Percentiles rank a stretch among this genome's conserved stretches.
These are phyloP conservation scores for Gastracanthus pulcherrimus DNA, from an alignment of 2,888 invertebrate genomes.

Conservation along the genomic window DNA sequence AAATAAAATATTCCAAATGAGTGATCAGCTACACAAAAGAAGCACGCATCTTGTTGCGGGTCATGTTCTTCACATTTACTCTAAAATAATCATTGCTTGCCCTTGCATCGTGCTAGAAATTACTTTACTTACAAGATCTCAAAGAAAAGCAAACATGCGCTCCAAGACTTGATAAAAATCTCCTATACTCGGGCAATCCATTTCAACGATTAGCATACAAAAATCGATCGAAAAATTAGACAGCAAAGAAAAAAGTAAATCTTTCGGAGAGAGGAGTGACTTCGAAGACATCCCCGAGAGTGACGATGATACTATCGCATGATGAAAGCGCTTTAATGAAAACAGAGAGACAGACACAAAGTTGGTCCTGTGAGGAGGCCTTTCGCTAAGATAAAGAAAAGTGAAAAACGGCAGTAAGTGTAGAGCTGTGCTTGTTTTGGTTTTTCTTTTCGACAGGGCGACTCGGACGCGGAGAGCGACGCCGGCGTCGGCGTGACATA, in stretches of 20 bases:
- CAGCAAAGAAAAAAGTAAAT: neutral
- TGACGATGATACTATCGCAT: neutral
- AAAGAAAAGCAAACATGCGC: neutral
- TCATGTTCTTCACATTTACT: slow-evolving; percentile 29
- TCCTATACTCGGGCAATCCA: too few species aligned
- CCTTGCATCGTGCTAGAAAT: slow-evolving; percentile 66
- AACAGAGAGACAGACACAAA: neutral
- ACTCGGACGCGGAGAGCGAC: slow-evolving; percentile 77
- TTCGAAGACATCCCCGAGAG: neutral
- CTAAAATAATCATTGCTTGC: slow-evolving; percentile 37
- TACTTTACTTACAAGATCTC: neutral
- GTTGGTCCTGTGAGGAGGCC: too few species aligned
- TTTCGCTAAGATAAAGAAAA: neutral
- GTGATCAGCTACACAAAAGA: slow-evolving; percentile 7
- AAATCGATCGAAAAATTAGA: too few species aligned
- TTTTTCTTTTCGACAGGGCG: slow-evolving; percentile 71
- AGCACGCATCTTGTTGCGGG: slow-evolving; percentile 59
- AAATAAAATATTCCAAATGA: slow-evolving; percentile 19
- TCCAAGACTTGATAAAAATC: neutral
- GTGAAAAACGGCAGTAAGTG: slow-evolving; percentile 69
- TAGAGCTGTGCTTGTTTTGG: slow-evolving; percentile 73
- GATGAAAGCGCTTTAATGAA: neutral
- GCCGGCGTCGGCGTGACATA: slow-evolving; percentile 85
- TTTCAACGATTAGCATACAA: too few species aligned
- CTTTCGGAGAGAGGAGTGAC: neutral